Evolutionary conservation across 2,888 invertebrate species (phyloP), one percentile per base, ranked within the genome.

Genomic region (Pyrgus malvae): DNA sequence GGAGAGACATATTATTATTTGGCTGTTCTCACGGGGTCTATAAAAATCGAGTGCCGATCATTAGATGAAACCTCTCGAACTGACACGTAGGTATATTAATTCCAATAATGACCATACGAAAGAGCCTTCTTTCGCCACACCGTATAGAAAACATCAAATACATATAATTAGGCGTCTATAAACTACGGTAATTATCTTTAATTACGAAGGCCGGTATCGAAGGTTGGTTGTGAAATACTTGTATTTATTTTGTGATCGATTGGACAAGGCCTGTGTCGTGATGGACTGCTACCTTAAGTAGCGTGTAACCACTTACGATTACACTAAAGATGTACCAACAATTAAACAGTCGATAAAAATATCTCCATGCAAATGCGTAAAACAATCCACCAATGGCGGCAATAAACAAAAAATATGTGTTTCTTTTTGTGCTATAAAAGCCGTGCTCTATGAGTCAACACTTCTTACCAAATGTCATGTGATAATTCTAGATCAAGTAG

Each of bases 31-130:
- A 88, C 89, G 87, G 76, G 73, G 74, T 70, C 73, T 76, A 80
- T 77, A 88, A 88, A 87, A 87, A 82, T 80, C 77, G 72, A 74
- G 74, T 79, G 75, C 68, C 77, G 72, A 78, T 85, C 78, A 87
- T 88, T 87, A 86, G 62, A 58, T 63, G 70, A 74, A 80, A 86
- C 86, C 87, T 86, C 77, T 79, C 78, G 89, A 89, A 80, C 89
- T 83, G 70, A 81, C 89, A 89, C 89, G 89, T 89, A 87, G 84
- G 76, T 84, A 85, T 88, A 90, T 90, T 90, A 89, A 90, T 90
- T 86, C 89, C 72, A 82, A 73, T 89, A 89, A 90, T 89, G 88
- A 87, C 86, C 75, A 74, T 68, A 66, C 70, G 81, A 80, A 80
- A 76, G 80, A 78, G 77, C 76, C 71, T 76, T 83, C 81, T 88